Conservation (phyloP, 2,888 invertebrate genomes). For the Creontiades dilutus region DNA sequence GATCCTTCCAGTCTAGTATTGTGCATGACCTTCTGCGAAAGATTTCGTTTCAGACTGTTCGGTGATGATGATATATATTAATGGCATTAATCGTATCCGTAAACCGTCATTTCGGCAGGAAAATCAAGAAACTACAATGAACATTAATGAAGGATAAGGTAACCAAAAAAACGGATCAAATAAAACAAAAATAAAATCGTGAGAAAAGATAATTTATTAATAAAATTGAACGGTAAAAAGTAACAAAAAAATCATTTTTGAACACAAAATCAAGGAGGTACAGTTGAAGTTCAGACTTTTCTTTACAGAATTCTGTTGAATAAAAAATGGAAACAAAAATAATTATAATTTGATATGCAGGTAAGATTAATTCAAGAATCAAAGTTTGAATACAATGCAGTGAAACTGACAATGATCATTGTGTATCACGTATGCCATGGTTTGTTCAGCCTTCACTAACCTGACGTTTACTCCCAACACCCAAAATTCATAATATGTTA, state of each 20-base stretch:
- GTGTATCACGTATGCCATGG: background rate
- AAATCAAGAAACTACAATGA: background rate
- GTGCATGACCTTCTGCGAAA: no score
- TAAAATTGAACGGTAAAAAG: background rate
- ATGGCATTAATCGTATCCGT: no score
- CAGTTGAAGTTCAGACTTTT: background rate
- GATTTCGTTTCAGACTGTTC: no score
- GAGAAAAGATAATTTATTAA: conserved; percentile 3
- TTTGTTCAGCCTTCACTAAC: background rate
- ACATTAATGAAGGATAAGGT: background rate
- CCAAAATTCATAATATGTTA: no score
- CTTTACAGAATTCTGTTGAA: background rate
- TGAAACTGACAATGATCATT: background rate
- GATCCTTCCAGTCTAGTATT: no score
- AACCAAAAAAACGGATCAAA: background rate
- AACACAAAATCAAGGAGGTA: background rate
- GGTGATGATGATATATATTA: no score
- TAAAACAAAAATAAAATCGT: background rate
- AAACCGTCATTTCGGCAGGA: no score
- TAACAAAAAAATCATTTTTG: background rate
- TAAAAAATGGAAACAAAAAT: background rate
- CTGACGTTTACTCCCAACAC: no score
- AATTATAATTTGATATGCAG: background rate
- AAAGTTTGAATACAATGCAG: background rate
- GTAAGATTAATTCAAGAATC: background rate